Evolutionary conservation across 2,888 invertebrate species (phyloP), one percentile per base, ranked within the genome.

Genomic region (Eupithecia abbreviata): DNA sequence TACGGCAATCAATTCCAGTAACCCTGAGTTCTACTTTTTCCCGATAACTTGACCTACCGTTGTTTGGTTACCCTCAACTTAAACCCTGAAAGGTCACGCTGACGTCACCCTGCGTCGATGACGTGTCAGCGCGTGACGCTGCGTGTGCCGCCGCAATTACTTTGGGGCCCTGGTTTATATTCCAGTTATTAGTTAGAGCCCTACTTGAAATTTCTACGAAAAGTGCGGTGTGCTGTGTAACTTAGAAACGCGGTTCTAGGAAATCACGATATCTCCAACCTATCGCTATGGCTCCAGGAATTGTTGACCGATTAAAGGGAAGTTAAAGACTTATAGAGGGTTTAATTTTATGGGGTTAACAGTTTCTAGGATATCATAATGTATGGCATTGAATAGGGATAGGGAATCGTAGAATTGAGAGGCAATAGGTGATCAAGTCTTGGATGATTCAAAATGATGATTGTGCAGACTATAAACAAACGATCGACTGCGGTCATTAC

Each of bases 61-160:
- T 55, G 66, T 18, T 72, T 70, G 69, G 65, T 51, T 55, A 72
- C 74, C 77, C 74, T 72, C 70, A 77, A 71, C 72, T 62, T 43
- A 73, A 77, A 67, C 74, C 55, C 51, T 73, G 73, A 76, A 82
- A 82, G 82, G 83, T 83, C 80, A 58, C 73, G 79, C 71, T 89
- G 90, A 89, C 87, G 87, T 86, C 86, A 89, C 81, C 51, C 82
- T 86, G 86, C 85, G 85, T 82, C 87, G 82, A 77, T 87, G 88
- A 88, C 88, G 87, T 81, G 84, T 80, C 84, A 67, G 47, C 69
- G 78, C 74, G 84, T 85, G 84, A 78, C 83, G 76, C 83, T 83
- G 85, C 86, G 85, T 87, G 84, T 78, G 72, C 43, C 58, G 68
- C 76, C 81, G 72, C 74, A 77, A 75, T 82, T 77, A 80, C 30